These are phyloP conservation scores for Fopius arisanus DNA, from an alignment of 1,140 invertebrate genomes.

Conservation along the genomic window DNA sequence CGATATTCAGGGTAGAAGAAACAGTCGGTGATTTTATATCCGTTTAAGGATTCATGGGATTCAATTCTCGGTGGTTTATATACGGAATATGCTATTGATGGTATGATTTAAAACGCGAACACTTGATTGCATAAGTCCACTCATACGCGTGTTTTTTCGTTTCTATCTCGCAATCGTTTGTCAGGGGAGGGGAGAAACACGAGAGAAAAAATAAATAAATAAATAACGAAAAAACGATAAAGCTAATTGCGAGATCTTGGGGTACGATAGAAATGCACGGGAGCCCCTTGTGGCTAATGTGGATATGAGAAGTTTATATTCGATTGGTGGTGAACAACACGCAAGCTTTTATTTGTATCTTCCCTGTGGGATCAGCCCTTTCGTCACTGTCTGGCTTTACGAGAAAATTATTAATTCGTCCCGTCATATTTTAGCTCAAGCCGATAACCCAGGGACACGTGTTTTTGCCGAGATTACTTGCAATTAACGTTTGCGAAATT, in stretches of 20 bases:
- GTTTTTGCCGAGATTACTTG: too few relatives aligned
- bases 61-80: conserved; percentile 4
- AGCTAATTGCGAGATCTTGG: conserved; percentile 31
- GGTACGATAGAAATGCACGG: conserved; percentile 18
- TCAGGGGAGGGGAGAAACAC: neutral
- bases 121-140: conserved; percentile 26
- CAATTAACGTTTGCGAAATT: too few relatives aligned
- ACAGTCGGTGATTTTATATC: neutral
- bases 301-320: neutral
- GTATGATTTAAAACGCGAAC: conserved; percentile 29
- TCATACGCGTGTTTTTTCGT: conserved; percentile 14
- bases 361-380: neutral
- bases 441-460: too few relatives aligned
- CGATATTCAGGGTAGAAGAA: neutral
- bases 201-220: neutral
- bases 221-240: conserved; percentile 13
- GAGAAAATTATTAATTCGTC: too few relatives aligned
- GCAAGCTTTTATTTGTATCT: neutral
- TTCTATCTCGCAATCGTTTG: conserved; percentile 17
- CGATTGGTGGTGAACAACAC: neutral
- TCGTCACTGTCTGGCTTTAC: too few relatives aligned
- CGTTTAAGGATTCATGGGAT: conserved; percentile 30
- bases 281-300: neutral
- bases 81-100: conserved; percentile 17
- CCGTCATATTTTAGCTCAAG: too few relatives aligned